phyloP scores from a whole-genome alignment of 2,888 invertebrate genomes.

The Papilio elwesi region DNA sequence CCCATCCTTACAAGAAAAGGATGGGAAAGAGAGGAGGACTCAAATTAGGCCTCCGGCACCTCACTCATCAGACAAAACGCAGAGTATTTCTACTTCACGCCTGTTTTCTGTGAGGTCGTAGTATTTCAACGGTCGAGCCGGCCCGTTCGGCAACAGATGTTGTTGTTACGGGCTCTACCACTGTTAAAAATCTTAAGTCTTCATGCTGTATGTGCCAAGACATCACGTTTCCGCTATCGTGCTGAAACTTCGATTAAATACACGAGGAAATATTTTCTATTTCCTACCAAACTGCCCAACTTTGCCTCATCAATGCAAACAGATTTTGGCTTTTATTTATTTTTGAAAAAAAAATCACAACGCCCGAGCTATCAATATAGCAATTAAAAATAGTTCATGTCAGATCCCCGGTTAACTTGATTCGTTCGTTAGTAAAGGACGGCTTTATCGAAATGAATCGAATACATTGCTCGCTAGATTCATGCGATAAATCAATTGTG shows the following conservation, averaged over 20 bases:
- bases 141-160: too few species aligned
- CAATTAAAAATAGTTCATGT: conserved; percentile 54
- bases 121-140: too few species aligned
- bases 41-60: too few species aligned
- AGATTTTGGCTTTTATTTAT: conserved; percentile 68
- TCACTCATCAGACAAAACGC: too few species aligned
- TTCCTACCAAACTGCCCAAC: conserved; percentile 39
- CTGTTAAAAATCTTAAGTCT: too few species aligned
- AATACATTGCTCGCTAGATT: conserved; percentile 15
- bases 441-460: neutral
- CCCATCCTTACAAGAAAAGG: too few species aligned
- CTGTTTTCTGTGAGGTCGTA: too few species aligned
- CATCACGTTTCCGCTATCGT: neutral
- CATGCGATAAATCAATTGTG: neutral
- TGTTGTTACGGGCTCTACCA: too few species aligned
- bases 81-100: too few species aligned
- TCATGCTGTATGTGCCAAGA: neutral
- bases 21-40: too few species aligned
- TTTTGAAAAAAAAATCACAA: conserved; percentile 47
- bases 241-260: neutral
- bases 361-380: conserved; percentile 50
- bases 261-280: neutral
- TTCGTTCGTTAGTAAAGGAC: neutral
- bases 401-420: conserved; percentile 39
- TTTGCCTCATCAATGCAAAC: conserved; percentile 57